Conservation (phyloP, 2,797 vertebrate species). For the Ceryle rudis region DNA sequence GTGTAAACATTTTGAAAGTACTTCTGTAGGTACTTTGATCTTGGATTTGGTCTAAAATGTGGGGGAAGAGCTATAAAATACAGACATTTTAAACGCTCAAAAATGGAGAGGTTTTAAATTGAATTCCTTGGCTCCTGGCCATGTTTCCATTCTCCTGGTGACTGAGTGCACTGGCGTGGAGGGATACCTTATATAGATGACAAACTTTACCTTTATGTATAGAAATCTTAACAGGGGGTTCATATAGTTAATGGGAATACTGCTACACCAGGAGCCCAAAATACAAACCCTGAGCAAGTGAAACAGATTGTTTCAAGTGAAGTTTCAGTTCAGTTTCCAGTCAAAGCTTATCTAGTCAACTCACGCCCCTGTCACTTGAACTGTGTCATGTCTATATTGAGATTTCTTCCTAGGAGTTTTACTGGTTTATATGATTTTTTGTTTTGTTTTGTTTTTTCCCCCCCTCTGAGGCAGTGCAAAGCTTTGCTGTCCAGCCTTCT, state of each 20-base stretch:
- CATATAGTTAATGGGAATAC: background rate
- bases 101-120: conserved; percentile 28
- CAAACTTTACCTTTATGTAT: background rate
- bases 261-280: background rate
- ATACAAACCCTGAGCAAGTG: background rate
- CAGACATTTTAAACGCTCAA: background rate
- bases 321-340: background rate
- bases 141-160: conserved; percentile 42
- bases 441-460: background rate
- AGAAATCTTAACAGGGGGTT: background rate
- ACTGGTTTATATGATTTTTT: background rate
- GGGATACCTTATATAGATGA: conserved; percentile 59
- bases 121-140: conserved; percentile 34
- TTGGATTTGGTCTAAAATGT: conserved; percentile 8
- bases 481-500: background rate
- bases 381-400: background rate
- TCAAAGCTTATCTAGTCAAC: background rate
- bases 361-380: background rate
- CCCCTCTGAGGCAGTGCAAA: background rate
- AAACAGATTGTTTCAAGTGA: background rate
- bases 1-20: background rate
- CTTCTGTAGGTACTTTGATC: conserved; percentile 1
- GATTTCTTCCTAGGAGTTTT: background rate
- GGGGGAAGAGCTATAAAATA: background rate
- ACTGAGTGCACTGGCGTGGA: background rate